Percentiles rank a stretch among this genome's conserved stretches.
phyloP scores from a whole-genome alignment of 2,797 vertebrate species.

The Sebastiscus tertius region DNA sequence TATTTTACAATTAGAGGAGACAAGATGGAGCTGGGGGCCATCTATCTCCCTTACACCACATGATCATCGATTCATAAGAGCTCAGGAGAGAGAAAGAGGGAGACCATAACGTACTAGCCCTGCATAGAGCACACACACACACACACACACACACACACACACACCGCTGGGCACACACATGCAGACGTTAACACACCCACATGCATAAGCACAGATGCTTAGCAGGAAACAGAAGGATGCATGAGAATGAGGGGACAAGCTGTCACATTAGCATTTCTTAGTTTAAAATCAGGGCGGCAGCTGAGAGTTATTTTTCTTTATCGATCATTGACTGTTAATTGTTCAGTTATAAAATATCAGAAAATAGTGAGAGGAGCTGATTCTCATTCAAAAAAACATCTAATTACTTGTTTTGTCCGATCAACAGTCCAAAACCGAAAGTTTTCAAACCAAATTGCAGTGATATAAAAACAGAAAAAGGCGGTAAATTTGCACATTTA shows the following conservation, averaged over 20 bases:
- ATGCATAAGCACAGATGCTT: conserved; percentile 49
- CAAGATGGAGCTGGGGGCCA: conserved; percentile 98
- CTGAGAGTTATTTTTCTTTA: not conserved
- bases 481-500: not conserved
- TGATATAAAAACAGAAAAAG: not conserved
- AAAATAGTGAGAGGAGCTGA: not conserved
- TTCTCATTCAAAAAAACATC: not conserved
- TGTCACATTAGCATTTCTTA: conserved; percentile 59
- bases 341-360: not conserved
- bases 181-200: conserved; percentile 34
- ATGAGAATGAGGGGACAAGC: conserved; percentile 51
- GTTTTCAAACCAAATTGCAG: not conserved
- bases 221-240: conserved; percentile 54
- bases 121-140: conserved; percentile 23
- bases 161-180: conserved; percentile 16
- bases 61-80: conserved; percentile 99
- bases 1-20: conserved; percentile 99
- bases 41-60: conserved; percentile 99
- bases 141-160: conserved; percentile 35
- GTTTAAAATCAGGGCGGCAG: conserved; percentile 7
- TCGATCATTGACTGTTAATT: not conserved
- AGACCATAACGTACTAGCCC: conserved; percentile 69
- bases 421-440: not conserved
- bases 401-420: not conserved
- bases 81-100: conserved; percentile 87